Evolutionary conservation across 1,140 invertebrate genomes (phyloP).

Genomic region (Solen grandis): DNA sequence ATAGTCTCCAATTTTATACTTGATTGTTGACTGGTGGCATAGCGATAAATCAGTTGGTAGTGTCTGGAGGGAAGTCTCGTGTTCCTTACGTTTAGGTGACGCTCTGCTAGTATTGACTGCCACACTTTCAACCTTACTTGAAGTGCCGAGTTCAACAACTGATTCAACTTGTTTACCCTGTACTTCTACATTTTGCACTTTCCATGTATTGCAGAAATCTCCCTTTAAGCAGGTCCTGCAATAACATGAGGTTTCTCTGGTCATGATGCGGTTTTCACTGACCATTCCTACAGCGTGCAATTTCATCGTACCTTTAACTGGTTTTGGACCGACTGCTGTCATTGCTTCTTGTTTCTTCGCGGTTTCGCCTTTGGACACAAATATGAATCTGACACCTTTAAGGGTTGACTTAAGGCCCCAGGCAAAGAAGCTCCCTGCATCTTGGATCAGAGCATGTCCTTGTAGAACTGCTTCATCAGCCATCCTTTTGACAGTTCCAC

Average conservation of each 20-base stretch:
- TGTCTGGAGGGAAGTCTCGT: too few relatives aligned
- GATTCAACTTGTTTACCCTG: not conserved
- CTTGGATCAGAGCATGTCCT: conserved; percentile 31
- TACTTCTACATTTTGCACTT: not conserved
- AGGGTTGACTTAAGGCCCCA: conserved; percentile 7
- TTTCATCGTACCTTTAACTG: conserved; percentile 43
- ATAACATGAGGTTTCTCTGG: conserved; percentile 33
- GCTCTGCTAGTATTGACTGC: not conserved
- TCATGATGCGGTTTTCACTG: not conserved
- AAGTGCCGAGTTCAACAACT: not conserved
- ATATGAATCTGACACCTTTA: conserved; percentile 22
- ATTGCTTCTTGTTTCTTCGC: not conserved
- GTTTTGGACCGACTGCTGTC: not conserved
- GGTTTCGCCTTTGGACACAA: not conserved
- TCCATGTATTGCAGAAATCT: conserved; percentile 5
- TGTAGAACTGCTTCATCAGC: conserved; percentile 41
- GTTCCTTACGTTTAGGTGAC: too few relatives aligned
- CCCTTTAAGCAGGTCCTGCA: conserved; percentile 17
- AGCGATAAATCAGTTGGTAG: too few relatives aligned
- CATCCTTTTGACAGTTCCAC: conserved; percentile 41
- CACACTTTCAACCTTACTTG: not conserved
- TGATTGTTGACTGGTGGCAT: too few relatives aligned
- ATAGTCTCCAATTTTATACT: not conserved
- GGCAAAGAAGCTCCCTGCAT: conserved; percentile 37
- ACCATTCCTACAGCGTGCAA: conserved; percentile 21